Evolutionary conservation across 2,888 invertebrate species (phyloP), one percentile per base, ranked within the genome.

Genomic region (Diloba caeruleocephala): DNA sequence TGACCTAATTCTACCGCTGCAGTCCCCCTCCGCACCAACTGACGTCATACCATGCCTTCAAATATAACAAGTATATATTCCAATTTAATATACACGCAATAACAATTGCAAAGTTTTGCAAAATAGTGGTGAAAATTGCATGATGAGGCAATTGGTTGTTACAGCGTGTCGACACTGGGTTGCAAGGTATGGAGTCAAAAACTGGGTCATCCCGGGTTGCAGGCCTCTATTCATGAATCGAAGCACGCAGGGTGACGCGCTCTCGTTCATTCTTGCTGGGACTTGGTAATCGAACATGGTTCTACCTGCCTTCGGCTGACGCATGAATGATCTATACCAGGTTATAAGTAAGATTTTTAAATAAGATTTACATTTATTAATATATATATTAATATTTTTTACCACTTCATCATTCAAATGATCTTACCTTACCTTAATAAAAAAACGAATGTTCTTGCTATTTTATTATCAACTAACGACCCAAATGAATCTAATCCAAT

Each of bases 201-300:
- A 94, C 89, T 95, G 90, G 95, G 95, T 95, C 95, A 94, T 90
- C 90, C 93, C 93, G 94, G 95, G 95, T 94, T 95, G 94, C 95
- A 95, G 94, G 94, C 93, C 90, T 85, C 88, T 88, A 92, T 94
- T 95, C 90, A 95, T 93, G 93, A 94, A 93, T 92, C 92, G 92
- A 89, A 90, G 73, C 82, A 86, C 85, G 85, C 82, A 76, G 82
- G 76, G 79, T 85, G 89, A 85, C 87, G 87, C 85, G 80, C 77
- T 75, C 60, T 64, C 78, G 83, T 90, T 91, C 92, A 92, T 93
- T 89, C 92, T 90, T 90, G 76, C 80, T 71, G 67, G 70, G 71
- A 69, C 74, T 81, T 79, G 81, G 86, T 87, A 84, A 85, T 83
- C 83, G 85, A 85, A 84, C 74, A 70, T 50, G 67, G 67, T 66